These are phyloP conservation scores for Silurus lanzhouensis DNA, from an alignment of 2,797 vertebrate genomes.

Conservation along the genomic window DNA sequence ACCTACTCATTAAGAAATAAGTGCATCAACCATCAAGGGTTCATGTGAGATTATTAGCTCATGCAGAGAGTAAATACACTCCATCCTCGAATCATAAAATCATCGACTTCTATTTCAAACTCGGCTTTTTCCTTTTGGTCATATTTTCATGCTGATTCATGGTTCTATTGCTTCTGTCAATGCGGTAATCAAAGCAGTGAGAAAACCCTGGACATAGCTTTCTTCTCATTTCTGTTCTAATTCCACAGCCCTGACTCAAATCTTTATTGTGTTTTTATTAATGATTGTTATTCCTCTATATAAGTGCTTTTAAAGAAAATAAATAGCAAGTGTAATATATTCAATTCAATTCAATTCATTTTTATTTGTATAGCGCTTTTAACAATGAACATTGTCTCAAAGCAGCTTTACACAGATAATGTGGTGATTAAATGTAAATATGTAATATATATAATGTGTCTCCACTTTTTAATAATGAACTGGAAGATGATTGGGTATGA, in stretches of 20 bases:
- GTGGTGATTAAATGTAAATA: no score
- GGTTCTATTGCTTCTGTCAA: background rate
- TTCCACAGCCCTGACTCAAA: background rate
- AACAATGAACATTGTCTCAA: no score
- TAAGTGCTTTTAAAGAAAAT: no score
- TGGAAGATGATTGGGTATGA: no score
- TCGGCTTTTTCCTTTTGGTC: background rate
- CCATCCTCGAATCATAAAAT: constrained; percentile 7
- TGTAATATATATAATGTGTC: no score
- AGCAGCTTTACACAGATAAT: no score
- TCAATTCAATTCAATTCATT: no score
- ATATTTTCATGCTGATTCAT: constrained; percentile 16
- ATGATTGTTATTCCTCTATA: background rate
- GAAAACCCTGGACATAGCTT: background rate
- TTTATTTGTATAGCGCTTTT: no score
- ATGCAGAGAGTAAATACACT: background rate
- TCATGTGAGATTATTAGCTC: background rate
- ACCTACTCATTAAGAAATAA: constrained; percentile 28
- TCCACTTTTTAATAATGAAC: no score
- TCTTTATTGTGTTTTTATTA: background rate
- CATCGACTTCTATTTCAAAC: background rate
- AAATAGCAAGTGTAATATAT: no score
- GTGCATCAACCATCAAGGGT: constrained; percentile 3
- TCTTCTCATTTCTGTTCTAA: constrained; percentile 16
- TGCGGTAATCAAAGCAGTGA: background rate